Percentiles rank a stretch among this genome's conserved stretches.
Conservation (phyloP, 2,797 vertebrate genomes). For the Ficedula albicollis region DNA sequence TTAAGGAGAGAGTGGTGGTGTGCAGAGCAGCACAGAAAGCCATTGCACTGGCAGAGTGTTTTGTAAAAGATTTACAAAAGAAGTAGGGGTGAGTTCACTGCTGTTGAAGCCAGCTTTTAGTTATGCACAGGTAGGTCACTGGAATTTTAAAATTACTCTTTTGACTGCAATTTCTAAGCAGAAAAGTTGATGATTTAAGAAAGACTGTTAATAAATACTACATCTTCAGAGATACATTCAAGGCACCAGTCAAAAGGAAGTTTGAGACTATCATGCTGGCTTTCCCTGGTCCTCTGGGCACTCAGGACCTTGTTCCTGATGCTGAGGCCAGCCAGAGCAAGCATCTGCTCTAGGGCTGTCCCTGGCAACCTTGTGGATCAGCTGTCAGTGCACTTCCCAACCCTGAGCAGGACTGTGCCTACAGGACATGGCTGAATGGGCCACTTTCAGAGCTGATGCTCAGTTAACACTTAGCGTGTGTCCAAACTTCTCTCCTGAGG, state of each 20-base stretch:
- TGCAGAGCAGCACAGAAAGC: neutral
- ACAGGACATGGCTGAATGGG: neutral
- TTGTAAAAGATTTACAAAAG: slow-evolving; percentile 33
- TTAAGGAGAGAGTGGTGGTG: slow-evolving; percentile 22
- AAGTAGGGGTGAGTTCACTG: neutral
- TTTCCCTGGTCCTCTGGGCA: neutral
- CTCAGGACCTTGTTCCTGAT: neutral
- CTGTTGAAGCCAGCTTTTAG: neutral
- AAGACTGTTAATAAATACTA: neutral
- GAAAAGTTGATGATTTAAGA: neutral
- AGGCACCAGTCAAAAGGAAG: neutral
- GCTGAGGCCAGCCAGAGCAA: neutral
- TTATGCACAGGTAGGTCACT: neutral
- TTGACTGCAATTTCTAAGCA: neutral
- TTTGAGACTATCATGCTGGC: neutral
- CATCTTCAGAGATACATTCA: neutral
- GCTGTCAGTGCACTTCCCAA: neutral
- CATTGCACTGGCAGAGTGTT: neutral
- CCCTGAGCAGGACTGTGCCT: neutral
- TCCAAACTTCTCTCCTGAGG: neutral
- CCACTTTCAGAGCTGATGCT: neutral
- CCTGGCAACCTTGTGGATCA: neutral
- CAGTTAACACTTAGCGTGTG: fast-evolving
- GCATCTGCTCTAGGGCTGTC: neutral
- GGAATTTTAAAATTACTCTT: neutral